These are phyloP conservation scores for Caenorhabditis brenneri DNA, from an alignment of 1,140 invertebrate species.

Conservation along the genomic window DNA sequence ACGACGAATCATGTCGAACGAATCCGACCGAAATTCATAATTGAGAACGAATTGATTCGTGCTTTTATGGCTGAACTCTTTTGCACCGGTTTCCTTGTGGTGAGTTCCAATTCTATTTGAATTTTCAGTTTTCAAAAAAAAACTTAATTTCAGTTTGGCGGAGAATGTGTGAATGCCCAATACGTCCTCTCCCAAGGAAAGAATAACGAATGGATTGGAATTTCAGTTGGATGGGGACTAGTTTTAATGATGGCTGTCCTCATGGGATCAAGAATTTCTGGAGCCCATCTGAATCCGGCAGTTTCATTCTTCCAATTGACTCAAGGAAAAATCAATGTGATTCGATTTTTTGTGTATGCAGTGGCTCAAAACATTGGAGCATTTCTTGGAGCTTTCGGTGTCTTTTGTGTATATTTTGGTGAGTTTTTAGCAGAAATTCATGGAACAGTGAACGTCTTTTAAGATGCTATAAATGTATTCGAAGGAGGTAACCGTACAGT, in stretches of 20 bases:
- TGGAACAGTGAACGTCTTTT: neutral
- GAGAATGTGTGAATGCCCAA: constrained; percentile 56
- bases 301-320: constrained; percentile 73
- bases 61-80: constrained; percentile 53
- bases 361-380: constrained; percentile 75
- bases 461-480: constrained; percentile 73
- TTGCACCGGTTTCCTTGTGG: constrained; percentile 56
- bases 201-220: constrained; percentile 57
- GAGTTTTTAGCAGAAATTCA: neutral
- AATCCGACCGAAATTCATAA: constrained; percentile 43
- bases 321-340: constrained; percentile 72
- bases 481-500: constrained; percentile 71
- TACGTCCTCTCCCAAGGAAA: constrained; percentile 52
- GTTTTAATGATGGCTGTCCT: constrained; percentile 59
- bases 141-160: constrained; percentile 55
- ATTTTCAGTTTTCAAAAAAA: neutral
- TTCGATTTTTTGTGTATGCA: constrained; percentile 73
- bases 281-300: constrained; percentile 75
- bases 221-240: constrained; percentile 64
- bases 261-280: constrained; percentile 61
- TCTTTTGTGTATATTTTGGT: constrained; percentile 74
- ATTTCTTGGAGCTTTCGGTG: constrained; percentile 73
- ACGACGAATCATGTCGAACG: constrained; percentile 44
- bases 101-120: neutral
- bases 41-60: constrained; percentile 51